phyloP scores from a whole-genome alignment of 2,113 vertebrate species.

The Alethe castanea region DNA sequence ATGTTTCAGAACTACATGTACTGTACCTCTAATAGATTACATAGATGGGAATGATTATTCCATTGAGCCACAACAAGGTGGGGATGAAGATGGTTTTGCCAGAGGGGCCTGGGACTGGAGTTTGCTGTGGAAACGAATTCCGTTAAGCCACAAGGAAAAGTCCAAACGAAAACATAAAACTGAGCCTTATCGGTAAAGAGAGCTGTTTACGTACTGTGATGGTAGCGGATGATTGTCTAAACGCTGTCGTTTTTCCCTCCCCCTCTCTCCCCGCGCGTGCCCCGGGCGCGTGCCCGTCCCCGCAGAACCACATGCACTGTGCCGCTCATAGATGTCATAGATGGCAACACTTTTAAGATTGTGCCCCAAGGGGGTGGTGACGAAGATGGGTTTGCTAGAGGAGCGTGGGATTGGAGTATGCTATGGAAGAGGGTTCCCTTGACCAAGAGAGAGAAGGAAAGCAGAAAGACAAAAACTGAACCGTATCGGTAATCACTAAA shows the following conservation, averaged over 20 bases:
- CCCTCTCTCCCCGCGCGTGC: constrained; percentile 61
- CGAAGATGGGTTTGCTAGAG: constrained; percentile 94
- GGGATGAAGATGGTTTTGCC: constrained; percentile 97
- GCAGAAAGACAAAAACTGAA: constrained; percentile 92
- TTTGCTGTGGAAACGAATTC: constrained; percentile 96
- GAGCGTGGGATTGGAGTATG: constrained; percentile 99
- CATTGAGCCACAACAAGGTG: constrained; percentile 98
- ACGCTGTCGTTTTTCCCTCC: constrained; percentile 69
- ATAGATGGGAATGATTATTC: constrained; percentile 99
- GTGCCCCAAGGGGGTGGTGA: constrained; percentile 94
- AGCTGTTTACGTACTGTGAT: constrained; percentile 54
- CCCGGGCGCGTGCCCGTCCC: constrained; percentile 24
- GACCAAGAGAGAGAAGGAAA: constrained; percentile 86
- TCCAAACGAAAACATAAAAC: constrained; percentile 91
- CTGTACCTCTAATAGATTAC: constrained; percentile 99
- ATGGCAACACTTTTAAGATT: constrained; percentile 87
- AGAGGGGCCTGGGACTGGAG: constrained; percentile 99
- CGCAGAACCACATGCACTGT: constrained; percentile 96
- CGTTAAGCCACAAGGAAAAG: constrained; percentile 93
- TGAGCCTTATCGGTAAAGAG: constrained; percentile 94
- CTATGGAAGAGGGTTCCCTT: constrained; percentile 98
- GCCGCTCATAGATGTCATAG: constrained; percentile 97
- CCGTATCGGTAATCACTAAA: constrained; percentile 97
- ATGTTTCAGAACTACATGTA: constrained; percentile 95
- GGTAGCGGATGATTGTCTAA: constrained; percentile 53